A percentile compares a stretch with the other conserved stretches of the same genome.
These are phyloP conservation scores for Hydrozoanthus gracilis DNA, from an alignment of 92 coral and sea anemone genomes.

Conservation along the genomic window DNA sequence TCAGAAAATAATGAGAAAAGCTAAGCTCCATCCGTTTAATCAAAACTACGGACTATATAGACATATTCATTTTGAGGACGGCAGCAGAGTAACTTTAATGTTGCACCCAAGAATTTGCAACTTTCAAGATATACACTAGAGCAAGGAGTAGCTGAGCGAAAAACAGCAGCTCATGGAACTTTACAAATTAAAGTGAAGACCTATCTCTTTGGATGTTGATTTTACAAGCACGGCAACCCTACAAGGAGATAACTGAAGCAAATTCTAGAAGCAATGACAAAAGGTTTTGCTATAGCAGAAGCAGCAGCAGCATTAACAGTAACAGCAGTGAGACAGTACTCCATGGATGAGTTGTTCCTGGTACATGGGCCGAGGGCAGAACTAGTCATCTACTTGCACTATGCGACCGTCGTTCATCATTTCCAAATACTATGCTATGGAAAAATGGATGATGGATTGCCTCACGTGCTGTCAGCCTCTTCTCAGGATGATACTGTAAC, in stretches of 20 bases:
- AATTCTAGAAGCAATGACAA: background rate
- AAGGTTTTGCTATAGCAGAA: slow-evolving; percentile 1
- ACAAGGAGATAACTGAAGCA: background rate
- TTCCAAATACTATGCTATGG: slow-evolving; percentile 61
- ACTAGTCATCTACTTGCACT: slow-evolving; percentile 96
- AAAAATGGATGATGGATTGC: slow-evolving; percentile 92
- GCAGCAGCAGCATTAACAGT: background rate
- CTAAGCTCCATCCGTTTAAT: too few relatives aligned
- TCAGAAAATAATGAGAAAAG: too few relatives aligned
- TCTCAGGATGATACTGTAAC: slow-evolving; percentile 85
- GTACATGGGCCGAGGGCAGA: background rate
- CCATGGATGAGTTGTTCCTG: slow-evolving; percentile 10
- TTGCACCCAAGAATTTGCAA: too few relatives aligned
- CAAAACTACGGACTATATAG: too few relatives aligned
- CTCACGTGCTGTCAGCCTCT: slow-evolving; percentile 83
- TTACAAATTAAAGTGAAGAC: too few relatives aligned
- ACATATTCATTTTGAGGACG: too few relatives aligned
- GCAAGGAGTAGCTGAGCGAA: too few relatives aligned
- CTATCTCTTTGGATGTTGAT: too few relatives aligned
- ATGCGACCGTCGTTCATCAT: slow-evolving; percentile 75
- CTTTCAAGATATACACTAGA: too few relatives aligned
- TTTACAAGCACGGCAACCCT: background rate
- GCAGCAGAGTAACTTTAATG: too few relatives aligned
- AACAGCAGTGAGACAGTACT: slow-evolving; percentile 14
- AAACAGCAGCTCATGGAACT: too few relatives aligned